Evolutionary conservation across 2,888 invertebrate genomes (phyloP), one percentile per base, ranked within the genome.

Genomic region (Quadroppia sp.): DNA sequence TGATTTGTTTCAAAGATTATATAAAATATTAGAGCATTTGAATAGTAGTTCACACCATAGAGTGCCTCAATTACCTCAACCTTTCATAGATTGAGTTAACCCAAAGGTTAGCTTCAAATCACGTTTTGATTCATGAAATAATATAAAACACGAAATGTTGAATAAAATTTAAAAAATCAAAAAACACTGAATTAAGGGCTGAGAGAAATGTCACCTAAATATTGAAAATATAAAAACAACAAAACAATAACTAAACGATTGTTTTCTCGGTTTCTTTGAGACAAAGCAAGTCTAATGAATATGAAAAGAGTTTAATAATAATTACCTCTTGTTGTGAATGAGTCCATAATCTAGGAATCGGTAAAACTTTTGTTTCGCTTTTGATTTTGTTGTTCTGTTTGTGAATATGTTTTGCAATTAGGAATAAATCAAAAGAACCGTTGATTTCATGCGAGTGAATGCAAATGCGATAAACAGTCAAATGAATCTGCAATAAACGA

Each of bases 261-360:
- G 45, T 48, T 17, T 48, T 17, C 7, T 13, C 45, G 45, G 17
- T 48, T 48, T 48, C 13, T 48, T 6, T 48, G 7, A 48, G 3
- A 48, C 17, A 17, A 48, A 48, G 45, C 45, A 17, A 48, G 17
- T 48, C 4, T 23, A 23, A 56, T 56, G 50, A 17, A n/a, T n/a
- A 50, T 50, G 50, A n/a, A 50, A 23, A 56, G 23, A 7, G 25
- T 25, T 61, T 61, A 61, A 30, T 61, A 30, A 25, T 30, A 32
- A 61, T 61, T 61, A 61, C 61, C 61, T 61, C 61, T 61, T 23
- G 53, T 23, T 30, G 32, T 61, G 32, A 61, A 61, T 61, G 61
- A 61, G 32, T 61, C 61, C 61, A 61, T 61, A 61, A 23, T 30
- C 32, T 30, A 11, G 25, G 32, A 3, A 32, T 4, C n/a, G 23